Base-by-base conservation (phyloP, 1,140 invertebrate species). In the Saccostrea echinata region DNA sequence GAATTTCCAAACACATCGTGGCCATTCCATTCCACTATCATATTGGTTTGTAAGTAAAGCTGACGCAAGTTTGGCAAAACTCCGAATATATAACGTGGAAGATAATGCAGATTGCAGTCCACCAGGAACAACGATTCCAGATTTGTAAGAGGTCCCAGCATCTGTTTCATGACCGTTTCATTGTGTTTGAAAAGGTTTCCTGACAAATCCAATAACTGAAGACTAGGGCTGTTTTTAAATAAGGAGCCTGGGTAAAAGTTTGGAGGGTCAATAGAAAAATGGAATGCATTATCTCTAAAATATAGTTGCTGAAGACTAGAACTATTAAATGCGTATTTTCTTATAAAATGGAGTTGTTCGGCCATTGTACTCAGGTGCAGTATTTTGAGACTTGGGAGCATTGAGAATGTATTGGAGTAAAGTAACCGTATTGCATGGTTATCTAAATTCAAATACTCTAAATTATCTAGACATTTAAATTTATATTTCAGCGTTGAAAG, bases 381-480 rank as follows among this genome's bases (percentile, higher is more conserved):
- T 4, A 18, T 71, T 80, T 76, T 76, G 13, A 86, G 68, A 51
- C 8, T n/a, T 24, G 30, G 33, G 21, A 86, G 21, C 35, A n/a
- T 30, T 24, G 61, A 71, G 33, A 86, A 71, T 3, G 43, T 76
- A 18, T 86, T 86, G 16, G 43, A 43, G 21, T 24, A 21, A 52
- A 52, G 8, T 24, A 8, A 24, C 8, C 61, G 11, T 13, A 52
- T 76, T 35, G 33, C 61, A 71, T 51, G 57, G 35, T 24, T 30
- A 6, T 52, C 27, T n/a, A 86, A 51, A 52, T 52, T 53, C 11
- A 86, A 51, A 27, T 33, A 16, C n/a, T 86, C 35, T 11, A 71
- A 27, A 3, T 80, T 76, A 24, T 61, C 35, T 35, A 86, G 33
- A 76, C 84, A 86, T 80, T 30, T 80, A 86, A 86, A 86, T 35